Base-by-base conservation (phyloP, 2,888 invertebrate genomes). In the Drosophila tanythrix region DNA sequence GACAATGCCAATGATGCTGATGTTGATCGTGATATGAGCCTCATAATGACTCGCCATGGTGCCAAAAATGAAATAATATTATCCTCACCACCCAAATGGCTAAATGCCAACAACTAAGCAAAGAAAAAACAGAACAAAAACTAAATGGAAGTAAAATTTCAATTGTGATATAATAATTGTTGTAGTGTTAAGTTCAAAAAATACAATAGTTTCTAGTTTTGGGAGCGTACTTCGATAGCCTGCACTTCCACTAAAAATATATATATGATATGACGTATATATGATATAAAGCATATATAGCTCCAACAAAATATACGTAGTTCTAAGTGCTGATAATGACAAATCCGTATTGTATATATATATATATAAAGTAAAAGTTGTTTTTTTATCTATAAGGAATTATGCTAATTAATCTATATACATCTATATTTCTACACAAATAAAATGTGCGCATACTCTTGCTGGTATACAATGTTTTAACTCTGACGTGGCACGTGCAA, bases 361-460 rank as follows among this genome's bases (percentile, higher is more conserved):
- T n/a, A n/a, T n/a, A 29, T 29, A 25, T 36, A 43, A 5, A 63
- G 38, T 33, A 3, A 53, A 64, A 50, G 38, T 61, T 78, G 50
- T 79, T 51, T 65, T 56, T 61, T 46, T 33, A 65, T 57, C 27
- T 29, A 29, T 11, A 40, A 29, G 38, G 15, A 46, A 15, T 15
- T 46, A 46, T 46, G 8, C 15, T 46, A 46, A 46, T 25, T 25
- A 7, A 46, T 25, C 46, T 25, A 21, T 21, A 21, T 46, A 46
- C 21, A 55, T 27, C 15, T 11, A 36, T 56, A 43, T 46, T 25
- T 46, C 25, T 46, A 76, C 70, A 89, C 60, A 63, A 77, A 83
- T 84, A 88, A 83, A 89, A 59, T 78, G 82, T 78, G 88, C 65
- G 57, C 62, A 43, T 67, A 58, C 27, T 64, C 58, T 69, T 53